A percentile compares a stretch with the other conserved stretches of the same genome.
These are phyloP conservation scores for Progne subis DNA, from an alignment of 2,113 vertebrate genomes.

Conservation along the genomic window DNA sequence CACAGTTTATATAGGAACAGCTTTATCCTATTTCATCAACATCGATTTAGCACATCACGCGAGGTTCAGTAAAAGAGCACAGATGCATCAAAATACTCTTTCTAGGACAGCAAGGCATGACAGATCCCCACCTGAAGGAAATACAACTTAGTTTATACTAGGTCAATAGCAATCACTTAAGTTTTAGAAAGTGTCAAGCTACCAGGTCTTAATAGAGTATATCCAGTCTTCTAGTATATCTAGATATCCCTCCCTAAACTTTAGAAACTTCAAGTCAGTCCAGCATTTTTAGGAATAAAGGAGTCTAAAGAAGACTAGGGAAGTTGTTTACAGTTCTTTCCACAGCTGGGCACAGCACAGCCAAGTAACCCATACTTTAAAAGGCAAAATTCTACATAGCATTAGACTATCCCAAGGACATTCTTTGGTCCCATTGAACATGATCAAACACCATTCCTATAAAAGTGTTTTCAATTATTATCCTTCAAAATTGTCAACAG, in stretches of 20 bases:
- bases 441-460: not conserved
- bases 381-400: not conserved
- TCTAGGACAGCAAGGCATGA: not conserved
- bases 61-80: not conserved
- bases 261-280: not conserved
- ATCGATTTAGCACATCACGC: not conserved
- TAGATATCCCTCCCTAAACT: not conserved
- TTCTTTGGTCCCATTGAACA: not conserved
- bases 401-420: not conserved
- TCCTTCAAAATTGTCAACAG: not conserved
- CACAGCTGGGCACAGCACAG: not conserved
- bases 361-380: not conserved
- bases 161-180: not conserved
- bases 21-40: not conserved
- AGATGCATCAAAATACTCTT: not conserved
- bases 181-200: not conserved
- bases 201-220: not conserved
- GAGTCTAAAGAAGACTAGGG: not conserved
- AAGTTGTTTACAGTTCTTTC: not conserved
- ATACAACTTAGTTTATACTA: not conserved
- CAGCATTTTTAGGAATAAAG: not conserved
- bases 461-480: not conserved
- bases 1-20: not conserved
- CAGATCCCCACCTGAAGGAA: not conserved
- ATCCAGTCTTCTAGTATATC: not conserved